Conservation (phyloP, 2,888 invertebrate species). For the Ferrisia virgata region DNA sequence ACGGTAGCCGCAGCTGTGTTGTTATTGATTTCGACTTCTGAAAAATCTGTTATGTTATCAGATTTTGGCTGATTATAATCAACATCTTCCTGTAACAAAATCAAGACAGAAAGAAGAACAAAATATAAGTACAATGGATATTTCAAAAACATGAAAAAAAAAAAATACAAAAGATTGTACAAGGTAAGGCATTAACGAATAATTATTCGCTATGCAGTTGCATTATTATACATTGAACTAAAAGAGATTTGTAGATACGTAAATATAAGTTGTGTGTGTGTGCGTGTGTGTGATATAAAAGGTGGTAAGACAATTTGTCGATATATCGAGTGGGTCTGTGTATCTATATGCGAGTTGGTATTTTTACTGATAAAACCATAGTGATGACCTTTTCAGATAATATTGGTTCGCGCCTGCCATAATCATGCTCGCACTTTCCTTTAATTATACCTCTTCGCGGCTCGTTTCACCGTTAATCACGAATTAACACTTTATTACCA, state of each 20-base stretch:
- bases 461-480: background rate
- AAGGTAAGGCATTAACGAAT: too few relatives aligned
- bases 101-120: background rate
- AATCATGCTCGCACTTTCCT: background rate
- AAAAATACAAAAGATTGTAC: too few relatives aligned
- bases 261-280: background rate
- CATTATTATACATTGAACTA: too few relatives aligned
- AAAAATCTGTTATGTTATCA: slow-evolving; percentile 29
- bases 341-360: background rate
- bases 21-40: slow-evolving; percentile 1
- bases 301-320: background rate
- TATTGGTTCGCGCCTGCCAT: background rate
- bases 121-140: background rate
- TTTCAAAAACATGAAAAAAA: background rate
- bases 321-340: background rate
- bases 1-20: slow-evolving; percentile 10
- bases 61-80: slow-evolving; percentile 40
- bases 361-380: background rate
- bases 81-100: slow-evolving; percentile 26
- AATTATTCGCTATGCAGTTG: too few relatives aligned
- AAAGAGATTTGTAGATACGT: too few relatives aligned
- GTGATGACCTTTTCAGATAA: background rate
- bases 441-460: background rate
- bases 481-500: background rate
- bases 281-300: background rate